Base-by-base conservation (phyloP, 2,113 vertebrate species). In the Amphilophus citrinellus region DNA sequence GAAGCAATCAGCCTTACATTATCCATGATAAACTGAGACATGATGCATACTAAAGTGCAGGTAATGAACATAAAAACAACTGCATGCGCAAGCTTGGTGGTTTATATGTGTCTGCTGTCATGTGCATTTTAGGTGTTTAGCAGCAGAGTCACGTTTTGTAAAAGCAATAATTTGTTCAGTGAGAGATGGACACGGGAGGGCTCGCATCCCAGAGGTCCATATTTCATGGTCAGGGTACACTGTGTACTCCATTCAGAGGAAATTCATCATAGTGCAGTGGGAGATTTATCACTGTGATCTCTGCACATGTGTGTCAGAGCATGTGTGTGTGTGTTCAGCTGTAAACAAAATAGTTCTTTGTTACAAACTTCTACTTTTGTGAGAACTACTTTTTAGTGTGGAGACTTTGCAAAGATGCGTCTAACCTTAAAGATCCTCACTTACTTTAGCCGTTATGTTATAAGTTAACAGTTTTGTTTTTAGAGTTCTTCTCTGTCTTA, bases 201-300 rank as follows among this genome's bases (percentile, higher is more conserved):
- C 82, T 90, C 53, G 14, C 59, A 37, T 89, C 84, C 79, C 81
- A 75, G 18, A 14, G 73, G 77, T 73, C 90, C 83, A 89, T 93
- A 93, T 91, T 93, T 94, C 91, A 93, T 87, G 75, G 76, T 86
- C 85, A 76, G 80, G 77, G 76, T 65, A 85, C 90, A 80, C 82
- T 60, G 68, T 90, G 88, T 87, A 66, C 85, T 82, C 76, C 82
- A 85, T 86, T 89, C 81, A 80, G 80, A 59, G 86, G 76, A 68
- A 84, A 91, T 93, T 90, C 85, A 92, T 94, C 84, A 84, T 39
- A 65, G 91, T n/a, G 68, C 77, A 85, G 56, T 24, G 68, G 32
- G 32, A 90, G 82, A 93, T 94, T 87, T 92, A 94, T 95, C 87
- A 88, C 87, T 90, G 44, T 84, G 76, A 90, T 87, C 75, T 83